Percentiles rank a stretch among this genome's conserved stretches.
Conservation (phyloP, 1,140 invertebrate species). For the Saccostrea echinata region DNA sequence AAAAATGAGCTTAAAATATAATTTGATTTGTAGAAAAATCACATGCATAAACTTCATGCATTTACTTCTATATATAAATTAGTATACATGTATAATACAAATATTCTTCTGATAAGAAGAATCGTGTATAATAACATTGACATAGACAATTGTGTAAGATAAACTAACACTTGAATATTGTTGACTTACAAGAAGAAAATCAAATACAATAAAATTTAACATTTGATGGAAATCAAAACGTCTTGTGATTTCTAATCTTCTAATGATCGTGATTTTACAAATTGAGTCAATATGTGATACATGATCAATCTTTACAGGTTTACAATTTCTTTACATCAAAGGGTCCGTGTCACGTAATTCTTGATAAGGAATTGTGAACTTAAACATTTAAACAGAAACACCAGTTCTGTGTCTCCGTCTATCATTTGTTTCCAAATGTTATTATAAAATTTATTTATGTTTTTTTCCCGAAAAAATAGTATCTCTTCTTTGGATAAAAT, state of each 20-base stretch:
- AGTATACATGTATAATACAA: neutral
- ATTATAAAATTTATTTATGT: too few relatives aligned
- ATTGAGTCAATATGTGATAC: neutral
- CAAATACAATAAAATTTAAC: neutral
- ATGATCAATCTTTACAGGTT: neutral
- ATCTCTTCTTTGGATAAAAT: too few relatives aligned
- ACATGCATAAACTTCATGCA: too few relatives aligned
- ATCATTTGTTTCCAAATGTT: too few relatives aligned
- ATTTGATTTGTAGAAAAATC: too few relatives aligned
- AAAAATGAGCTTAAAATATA: neutral
- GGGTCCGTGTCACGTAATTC: neutral
- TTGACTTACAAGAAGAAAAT: neutral
- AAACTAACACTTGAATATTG: neutral
- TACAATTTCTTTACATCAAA: neutral
- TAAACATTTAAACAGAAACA: too few relatives aligned
- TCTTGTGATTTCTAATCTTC: slow-evolving; percentile 2
- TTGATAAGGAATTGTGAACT: too few relatives aligned
- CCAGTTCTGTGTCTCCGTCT: too few relatives aligned
- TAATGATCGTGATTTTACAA: neutral
- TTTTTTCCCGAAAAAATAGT: too few relatives aligned
- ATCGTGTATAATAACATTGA: neutral
- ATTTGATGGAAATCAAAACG: neutral
- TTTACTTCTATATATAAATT: neutral
- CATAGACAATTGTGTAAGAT: neutral
- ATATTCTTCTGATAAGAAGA: neutral